Base-by-base conservation (phyloP, 2,888 invertebrate species). In the Polydrusus tereticollis region DNA sequence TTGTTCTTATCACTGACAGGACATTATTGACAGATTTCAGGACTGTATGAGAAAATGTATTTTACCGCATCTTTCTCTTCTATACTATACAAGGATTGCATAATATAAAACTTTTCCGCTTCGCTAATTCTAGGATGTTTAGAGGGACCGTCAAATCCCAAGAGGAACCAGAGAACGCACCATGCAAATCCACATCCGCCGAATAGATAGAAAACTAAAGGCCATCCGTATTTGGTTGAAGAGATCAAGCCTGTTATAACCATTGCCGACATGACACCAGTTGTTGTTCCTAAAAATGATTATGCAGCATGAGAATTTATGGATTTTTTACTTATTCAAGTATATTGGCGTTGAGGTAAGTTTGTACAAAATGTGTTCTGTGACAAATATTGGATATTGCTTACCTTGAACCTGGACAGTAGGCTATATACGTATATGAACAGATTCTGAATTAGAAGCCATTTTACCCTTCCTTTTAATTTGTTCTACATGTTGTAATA, bases 241-340 rank as follows among this genome's bases (percentile, higher is more conserved):
- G 93, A 87, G 47, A 96, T 86, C 1, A 90, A 86, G 0, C 95
- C 95, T n/a, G 93, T 91, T 20, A 90, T 85, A n/a, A 92, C 88
- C 80, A 94, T 84, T 78, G 94, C 91, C 0, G 94, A 81, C 0
- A 94, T 92, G 6, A 93, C 93, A 4, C 96, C 96, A 5, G 12
- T 95, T 45, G 50, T 73, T 63, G 29, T 36, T 18, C 20, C 74
- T 72, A 65, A 45, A 67, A 71, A 63, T 62, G 45, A 36, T n/a
- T 4, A 7, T 4, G 8, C 0, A n/a, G n/a, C n/a, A 1, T n/a
- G 36, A 8, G 33, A 36, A 1, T 3, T 12, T 7, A 8, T 1
- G 1, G 1, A 2, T 36, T 36, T 36, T 4, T 3, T 36, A 36
- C 0, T n/a, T n/a, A n/a, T n/a, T n/a, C n/a, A n/a, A n/a, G n/a